phyloP scores from a whole-genome alignment of 2,797 vertebrate genomes.

The Leptodactylus fallax region DNA sequence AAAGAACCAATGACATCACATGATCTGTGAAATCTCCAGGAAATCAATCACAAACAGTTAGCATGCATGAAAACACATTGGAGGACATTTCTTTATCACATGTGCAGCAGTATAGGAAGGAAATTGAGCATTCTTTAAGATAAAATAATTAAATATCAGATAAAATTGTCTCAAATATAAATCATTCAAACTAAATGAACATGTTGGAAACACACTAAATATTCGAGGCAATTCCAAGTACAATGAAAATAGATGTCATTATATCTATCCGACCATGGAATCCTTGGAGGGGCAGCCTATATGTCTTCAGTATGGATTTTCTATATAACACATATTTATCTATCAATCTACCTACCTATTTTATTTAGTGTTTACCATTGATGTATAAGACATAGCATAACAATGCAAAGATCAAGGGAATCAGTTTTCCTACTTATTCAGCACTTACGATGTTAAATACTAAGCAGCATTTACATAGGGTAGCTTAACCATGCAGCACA shows the following conservation, averaged over 20 bases:
- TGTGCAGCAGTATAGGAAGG: background rate
- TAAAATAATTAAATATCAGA: background rate
- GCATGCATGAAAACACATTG: background rate
- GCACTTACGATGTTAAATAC: slow-evolving; percentile 7
- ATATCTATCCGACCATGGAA: background rate
- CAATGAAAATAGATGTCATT: background rate
- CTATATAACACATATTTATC: background rate
- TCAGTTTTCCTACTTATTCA: background rate
- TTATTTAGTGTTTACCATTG: background rate
- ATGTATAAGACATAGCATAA: background rate
- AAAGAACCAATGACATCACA: slow-evolving; percentile 28
- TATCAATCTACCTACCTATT: background rate
- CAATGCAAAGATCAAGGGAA: background rate
- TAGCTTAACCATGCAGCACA: too few species aligned
- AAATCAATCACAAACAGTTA: slow-evolving; percentile 28
- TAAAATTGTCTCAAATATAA: background rate
- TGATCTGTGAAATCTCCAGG: slow-evolving; percentile 29
- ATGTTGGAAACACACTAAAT: too few species aligned
- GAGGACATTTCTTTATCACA: background rate
- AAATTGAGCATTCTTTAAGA: background rate
- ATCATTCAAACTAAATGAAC: too few species aligned
- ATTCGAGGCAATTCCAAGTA: too few species aligned
- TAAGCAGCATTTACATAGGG: background rate
- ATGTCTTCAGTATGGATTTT: background rate
- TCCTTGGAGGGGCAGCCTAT: background rate